Evolutionary conservation across 2,888 invertebrate species (phyloP), one percentile per base, ranked within the genome.

Genomic region (Brassicogethes aeneus): DNA sequence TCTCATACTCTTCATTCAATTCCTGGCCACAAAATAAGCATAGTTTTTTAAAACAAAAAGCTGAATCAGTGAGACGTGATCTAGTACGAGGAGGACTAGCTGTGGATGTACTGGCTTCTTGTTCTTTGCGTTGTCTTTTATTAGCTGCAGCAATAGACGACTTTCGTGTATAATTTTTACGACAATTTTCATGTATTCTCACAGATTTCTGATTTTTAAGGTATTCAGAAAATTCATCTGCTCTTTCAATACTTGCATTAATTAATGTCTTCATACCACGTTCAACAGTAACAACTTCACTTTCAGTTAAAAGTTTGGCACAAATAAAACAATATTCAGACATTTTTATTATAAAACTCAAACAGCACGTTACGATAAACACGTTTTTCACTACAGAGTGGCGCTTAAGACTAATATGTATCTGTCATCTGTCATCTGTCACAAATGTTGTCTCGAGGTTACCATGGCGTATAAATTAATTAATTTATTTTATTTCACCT

Each of bases 11-110:
- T 52, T 60, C 59, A 59, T 60, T 48, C 55, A 54, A 55, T 47
- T 48, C 48, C 48, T 64, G 36, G 48, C 60, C 58, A 56, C 64
- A 63, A 62, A 64, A 63, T 55, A 55, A 49, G 41, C 54, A 56
- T 38, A 12, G 40, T 41, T 55, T 42, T 53, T 52, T 50, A 46
- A 53, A 57, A 56, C 51, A 55, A 55, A 57, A 58, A 51, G 38
- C 47, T 47, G 55, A 56, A 46, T 56, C 55, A 55, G 51, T 59
- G 14, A 46, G 16, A 35, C 55, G 54, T 41, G 46, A 36, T 54
- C 54, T 57, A 40, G 47, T 46, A 43, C 51, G 53, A 55, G 55
- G 54, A 46, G 56, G 55, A 53, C 51, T 56, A 48, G 15, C 43
- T 48, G 42, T 49, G 15, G 55, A 56, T 48, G 55, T 57, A 51